These are phyloP conservation scores for Epinephelus coioides DNA, from an alignment of 2,797 vertebrate species.

Conservation along the genomic window DNA sequence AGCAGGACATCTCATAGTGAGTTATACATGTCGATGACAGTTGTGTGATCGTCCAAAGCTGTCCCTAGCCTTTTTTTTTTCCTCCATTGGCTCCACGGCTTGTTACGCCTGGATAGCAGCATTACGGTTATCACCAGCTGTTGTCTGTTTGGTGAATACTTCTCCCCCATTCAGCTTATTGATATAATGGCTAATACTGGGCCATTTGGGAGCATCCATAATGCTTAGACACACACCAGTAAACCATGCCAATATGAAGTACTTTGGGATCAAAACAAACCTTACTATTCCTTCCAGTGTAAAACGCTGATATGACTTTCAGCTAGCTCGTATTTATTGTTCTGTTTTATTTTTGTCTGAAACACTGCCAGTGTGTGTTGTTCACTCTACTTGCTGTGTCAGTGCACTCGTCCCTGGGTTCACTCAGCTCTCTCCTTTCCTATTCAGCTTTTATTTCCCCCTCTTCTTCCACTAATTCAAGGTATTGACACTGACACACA, in stretches of 20 bases:
- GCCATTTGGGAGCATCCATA: constrained; percentile 72
- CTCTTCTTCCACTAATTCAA: constrained; percentile 77
- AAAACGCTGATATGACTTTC: constrained; percentile 62
- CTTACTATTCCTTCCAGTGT: constrained; percentile 62
- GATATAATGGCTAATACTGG: constrained; percentile 65
- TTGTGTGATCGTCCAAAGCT: constrained; percentile 55
- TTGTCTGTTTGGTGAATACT: constrained; percentile 66
- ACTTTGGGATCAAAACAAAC: constrained; percentile 80
- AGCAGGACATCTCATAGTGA: constrained; percentile 64
- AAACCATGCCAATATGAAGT: constrained; percentile 63
- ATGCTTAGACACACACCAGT: constrained; percentile 71
- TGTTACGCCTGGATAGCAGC: constrained; percentile 58
- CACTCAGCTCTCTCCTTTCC: constrained; percentile 53
- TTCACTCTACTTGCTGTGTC: constrained; percentile 60
- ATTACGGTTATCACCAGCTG: constrained; percentile 70
- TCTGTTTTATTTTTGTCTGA: constrained; percentile 54
- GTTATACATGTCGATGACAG: constrained; percentile 52
- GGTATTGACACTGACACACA: constrained; percentile 81
- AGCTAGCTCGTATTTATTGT: constrained; percentile 68
- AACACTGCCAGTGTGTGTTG: constrained; percentile 64
- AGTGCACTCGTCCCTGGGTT: constrained; percentile 60
- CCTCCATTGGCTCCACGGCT: constrained; percentile 31
- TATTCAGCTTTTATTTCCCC: constrained; percentile 26
- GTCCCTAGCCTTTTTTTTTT: constrained; percentile 9
- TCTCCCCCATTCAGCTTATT: constrained; percentile 67